Evolutionary conservation across 2,113 vertebrate genomes (phyloP).

Genomic region (Furnarius figulus): DNA sequence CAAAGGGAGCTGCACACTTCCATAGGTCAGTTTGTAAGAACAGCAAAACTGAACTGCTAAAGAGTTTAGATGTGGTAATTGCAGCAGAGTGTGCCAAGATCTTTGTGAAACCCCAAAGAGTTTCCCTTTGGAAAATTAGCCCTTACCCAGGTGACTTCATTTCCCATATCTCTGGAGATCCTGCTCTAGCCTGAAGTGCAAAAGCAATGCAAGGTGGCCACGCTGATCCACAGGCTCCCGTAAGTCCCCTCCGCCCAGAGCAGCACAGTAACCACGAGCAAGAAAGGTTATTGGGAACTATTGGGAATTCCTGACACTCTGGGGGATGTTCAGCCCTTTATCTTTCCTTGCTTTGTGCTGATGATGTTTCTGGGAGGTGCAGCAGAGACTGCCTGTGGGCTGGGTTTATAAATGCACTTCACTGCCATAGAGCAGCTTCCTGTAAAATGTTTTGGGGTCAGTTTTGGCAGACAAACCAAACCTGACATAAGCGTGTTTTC

Average conservation of each 20-base stretch:
- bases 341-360: not conserved
- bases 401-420: not conserved
- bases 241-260: not conserved
- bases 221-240: not conserved
- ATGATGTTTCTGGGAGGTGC: not conserved
- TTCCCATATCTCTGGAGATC: not conserved
- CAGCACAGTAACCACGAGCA: accelerated
- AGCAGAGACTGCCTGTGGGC: not conserved
- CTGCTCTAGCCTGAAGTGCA: not conserved
- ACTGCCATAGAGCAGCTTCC: not conserved
- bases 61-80: not conserved
- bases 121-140: not conserved
- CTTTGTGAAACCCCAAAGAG: not conserved
- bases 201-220: not conserved
- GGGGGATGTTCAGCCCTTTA: not conserved
- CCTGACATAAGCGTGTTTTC: not conserved
- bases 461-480: not conserved
- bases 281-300: not conserved
- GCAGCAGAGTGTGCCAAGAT: not conserved
- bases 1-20: not conserved
- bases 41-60: not conserved
- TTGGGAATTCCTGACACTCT: not conserved
- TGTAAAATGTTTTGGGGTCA: not conserved
- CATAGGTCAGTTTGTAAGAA: not conserved
- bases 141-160: not conserved